A percentile compares a stretch with the other conserved stretches of the same genome.
phyloP scores from a whole-genome alignment of 2,797 vertebrate species.

The Coregonus suidteri region DNA sequence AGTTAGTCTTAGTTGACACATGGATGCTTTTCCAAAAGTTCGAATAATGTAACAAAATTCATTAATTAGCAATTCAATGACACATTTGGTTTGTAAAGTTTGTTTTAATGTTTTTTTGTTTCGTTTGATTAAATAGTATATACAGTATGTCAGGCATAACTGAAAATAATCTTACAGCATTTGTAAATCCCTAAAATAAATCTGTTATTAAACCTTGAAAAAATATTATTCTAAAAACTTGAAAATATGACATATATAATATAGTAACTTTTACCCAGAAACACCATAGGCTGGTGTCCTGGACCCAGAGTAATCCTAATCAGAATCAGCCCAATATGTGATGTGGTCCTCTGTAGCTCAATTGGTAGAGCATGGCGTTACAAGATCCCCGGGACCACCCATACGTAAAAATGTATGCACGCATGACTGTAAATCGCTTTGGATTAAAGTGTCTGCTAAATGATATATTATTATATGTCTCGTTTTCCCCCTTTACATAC shows the following conservation, averaged over 20 bases:
- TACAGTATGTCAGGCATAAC: not conserved
- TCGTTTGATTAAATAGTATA: conserved; percentile 18
- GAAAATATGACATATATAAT: not conserved
- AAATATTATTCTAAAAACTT: not conserved
- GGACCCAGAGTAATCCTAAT: not conserved
- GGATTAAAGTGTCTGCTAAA: too few relatives aligned
- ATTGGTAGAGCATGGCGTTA: too few relatives aligned
- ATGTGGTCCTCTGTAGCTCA: not conserved
- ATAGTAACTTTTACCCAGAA: not conserved
- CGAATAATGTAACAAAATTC: not conserved
- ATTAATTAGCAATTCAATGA: not conserved
- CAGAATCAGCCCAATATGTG: conserved; percentile 23
- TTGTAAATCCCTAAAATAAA: not conserved
- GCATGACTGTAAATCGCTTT: too few relatives aligned
- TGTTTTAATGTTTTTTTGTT: conserved; percentile 12
- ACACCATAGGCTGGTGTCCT: not conserved
- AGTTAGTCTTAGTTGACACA: conserved; percentile 14
- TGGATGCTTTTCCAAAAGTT: conserved; percentile 17
- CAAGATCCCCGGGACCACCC: too few relatives aligned
- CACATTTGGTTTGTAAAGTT: not conserved
- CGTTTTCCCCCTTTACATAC: conserved; percentile 17
- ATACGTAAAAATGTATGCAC: too few relatives aligned
- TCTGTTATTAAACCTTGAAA: not conserved
- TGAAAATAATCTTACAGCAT: not conserved
- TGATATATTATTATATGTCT: not conserved